Evolutionary conservation across 2,113 vertebrate species (phyloP).

Genomic region (Trichomycterus rosablanca): DNA sequence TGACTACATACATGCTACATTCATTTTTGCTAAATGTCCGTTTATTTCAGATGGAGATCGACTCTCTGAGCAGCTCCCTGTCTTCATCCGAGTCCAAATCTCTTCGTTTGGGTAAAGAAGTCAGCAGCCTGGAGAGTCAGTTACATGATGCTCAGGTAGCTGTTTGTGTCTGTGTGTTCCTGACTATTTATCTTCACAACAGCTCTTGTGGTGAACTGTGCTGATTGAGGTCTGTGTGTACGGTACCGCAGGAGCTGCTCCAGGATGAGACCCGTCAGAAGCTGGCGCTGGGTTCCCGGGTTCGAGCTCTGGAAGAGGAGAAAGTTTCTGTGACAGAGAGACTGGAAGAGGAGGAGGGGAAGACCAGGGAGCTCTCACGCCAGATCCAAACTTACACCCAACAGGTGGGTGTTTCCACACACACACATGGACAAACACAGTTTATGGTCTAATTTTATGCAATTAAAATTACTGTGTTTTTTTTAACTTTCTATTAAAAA

Average conservation of each 20-base stretch:
- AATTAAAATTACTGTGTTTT: not conserved
- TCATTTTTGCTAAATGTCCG: not conserved
- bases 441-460: too few relatives aligned
- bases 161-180: not conserved
- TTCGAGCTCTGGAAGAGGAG: slow-evolving; percentile 80
- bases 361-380: slow-evolving; percentile 63
- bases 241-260: slow-evolving; percentile 68
- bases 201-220: too few relatives aligned
- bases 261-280: slow-evolving; percentile 85
- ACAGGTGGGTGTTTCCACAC: slow-evolving; percentile 23
- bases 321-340: slow-evolving; percentile 73
- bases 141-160: slow-evolving; percentile 80
- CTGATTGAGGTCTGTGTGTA: not conserved
- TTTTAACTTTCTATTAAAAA: not conserved
- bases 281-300: slow-evolving; percentile 72
- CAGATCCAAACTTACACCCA: slow-evolving; percentile 68
- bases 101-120: slow-evolving; percentile 77
- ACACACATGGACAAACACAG: not conserved
- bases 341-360: slow-evolving; percentile 79
- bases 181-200: too few relatives aligned
- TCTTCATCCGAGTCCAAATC: slow-evolving; percentile 75
- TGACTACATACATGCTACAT: too few relatives aligned
- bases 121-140: slow-evolving; percentile 76
- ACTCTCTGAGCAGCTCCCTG: slow-evolving; percentile 65
- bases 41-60: slow-evolving; percentile 73